These are phyloP conservation scores for Agrochola litura DNA, from an alignment of 2,888 invertebrate genomes.

Conservation along the genomic window DNA sequence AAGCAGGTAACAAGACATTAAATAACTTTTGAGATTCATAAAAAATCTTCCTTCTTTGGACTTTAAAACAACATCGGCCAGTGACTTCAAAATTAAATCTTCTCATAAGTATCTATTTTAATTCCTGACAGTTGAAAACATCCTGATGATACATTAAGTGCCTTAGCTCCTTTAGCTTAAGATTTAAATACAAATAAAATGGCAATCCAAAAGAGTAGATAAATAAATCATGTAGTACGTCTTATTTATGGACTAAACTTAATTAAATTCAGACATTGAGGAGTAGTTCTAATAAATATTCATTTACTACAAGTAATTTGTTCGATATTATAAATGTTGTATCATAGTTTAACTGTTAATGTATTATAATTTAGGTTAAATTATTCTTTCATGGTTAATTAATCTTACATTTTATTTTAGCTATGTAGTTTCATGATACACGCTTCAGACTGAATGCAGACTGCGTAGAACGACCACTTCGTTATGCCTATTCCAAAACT, in stretches of 20 bases:
- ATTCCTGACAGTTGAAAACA: conserved; percentile 16
- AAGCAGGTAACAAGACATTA: not conserved
- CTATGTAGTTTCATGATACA: not conserved
- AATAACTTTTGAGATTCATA: not conserved
- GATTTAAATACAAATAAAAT: conserved; percentile 20
- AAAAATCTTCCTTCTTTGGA: not conserved
- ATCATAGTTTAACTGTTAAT: conserved; percentile 10
- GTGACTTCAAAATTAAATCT: not conserved
- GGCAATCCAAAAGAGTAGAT: conserved; percentile 28
- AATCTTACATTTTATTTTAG: not conserved
- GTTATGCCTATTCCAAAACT: not conserved
- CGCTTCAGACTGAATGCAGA: not conserved
- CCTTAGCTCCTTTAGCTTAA: not conserved
- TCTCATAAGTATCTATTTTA: conserved; percentile 16
- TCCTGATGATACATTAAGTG: conserved; percentile 25
- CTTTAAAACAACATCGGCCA: not conserved
- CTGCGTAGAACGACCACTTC: not conserved
- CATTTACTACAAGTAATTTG: conserved; percentile 37
- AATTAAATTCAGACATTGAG: conserved; percentile 51
- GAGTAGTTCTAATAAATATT: conserved; percentile 53
- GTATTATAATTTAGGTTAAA: conserved; percentile 10
- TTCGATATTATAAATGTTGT: conserved; percentile 14
- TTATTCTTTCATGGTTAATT: not conserved
- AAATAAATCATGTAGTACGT: conserved; percentile 49
- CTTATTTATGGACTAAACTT: conserved; percentile 45